phyloP scores from a whole-genome alignment of 2,888 invertebrate genomes.

The Euproctis similis region DNA sequence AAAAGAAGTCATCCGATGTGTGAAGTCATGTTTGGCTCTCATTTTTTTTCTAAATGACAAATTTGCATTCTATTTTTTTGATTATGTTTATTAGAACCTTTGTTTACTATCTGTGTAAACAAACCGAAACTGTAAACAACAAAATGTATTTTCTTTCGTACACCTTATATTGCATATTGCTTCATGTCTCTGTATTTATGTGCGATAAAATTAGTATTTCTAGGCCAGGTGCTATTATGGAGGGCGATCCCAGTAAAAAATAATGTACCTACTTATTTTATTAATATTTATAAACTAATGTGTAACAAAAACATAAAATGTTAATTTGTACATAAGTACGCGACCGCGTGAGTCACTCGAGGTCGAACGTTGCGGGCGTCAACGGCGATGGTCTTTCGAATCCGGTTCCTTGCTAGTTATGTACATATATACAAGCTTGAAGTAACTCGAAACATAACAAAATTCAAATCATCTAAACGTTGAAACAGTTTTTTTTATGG shows the following conservation, averaged over 20 bases:
- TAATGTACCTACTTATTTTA: background rate
- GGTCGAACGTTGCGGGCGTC: slow-evolving; percentile 33
- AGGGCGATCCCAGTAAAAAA: background rate
- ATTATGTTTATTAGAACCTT: no score
- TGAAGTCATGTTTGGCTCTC: no score
- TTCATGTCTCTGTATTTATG: no score
- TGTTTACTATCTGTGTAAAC: no score
- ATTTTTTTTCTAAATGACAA: no score
- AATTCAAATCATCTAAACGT: slow-evolving; percentile 14
- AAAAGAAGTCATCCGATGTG: no score
- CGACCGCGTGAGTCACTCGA: slow-evolving; percentile 43
- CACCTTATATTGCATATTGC: no score
- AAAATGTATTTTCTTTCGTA: no score
- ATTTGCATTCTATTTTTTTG: no score
- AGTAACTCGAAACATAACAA: slow-evolving; percentile 27
- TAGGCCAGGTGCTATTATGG: no score
- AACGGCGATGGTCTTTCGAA: slow-evolving; percentile 43
- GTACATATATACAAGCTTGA: slow-evolving; percentile 25
- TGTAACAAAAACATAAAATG: slow-evolving; percentile 6
- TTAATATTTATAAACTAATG: background rate
- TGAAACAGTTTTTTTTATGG: slow-evolving; percentile 15
- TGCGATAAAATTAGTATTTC: no score
- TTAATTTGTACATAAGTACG: slow-evolving; percentile 14
- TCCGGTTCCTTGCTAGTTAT: slow-evolving; percentile 46
- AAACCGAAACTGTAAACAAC: no score